A percentile compares a stretch with the other conserved stretches of the same genome.
Evolutionary conservation across 1,140 invertebrate genomes (phyloP).

Genomic region (Drosophila aff.): DNA sequence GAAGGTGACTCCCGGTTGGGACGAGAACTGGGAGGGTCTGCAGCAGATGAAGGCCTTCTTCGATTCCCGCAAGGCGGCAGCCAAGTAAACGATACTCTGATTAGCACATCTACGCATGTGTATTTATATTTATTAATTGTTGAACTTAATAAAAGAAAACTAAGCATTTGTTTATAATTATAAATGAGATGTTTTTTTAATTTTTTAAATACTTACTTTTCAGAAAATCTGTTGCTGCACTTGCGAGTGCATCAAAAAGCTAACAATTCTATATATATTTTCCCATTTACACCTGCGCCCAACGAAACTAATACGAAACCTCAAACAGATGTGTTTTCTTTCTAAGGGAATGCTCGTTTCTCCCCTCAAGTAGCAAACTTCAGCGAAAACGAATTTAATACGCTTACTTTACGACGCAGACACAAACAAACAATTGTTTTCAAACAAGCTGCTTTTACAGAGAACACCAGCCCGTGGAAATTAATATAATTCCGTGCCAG

Average conservation of each 20-base stretch:
- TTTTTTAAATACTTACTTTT: not conserved
- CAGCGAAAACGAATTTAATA: not conserved
- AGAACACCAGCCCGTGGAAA: slow-evolving; percentile 2
- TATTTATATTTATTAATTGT: not conserved
- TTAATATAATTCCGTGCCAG: not conserved
- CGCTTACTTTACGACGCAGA: not conserved
- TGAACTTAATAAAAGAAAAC: slow-evolving; percentile 13
- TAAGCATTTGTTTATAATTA: not conserved
- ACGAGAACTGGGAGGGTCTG: slow-evolving; percentile 29
- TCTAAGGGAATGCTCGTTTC: not conserved
- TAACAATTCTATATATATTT: not conserved
- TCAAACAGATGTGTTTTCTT: not conserved
- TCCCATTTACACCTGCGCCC: not conserved
- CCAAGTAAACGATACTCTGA: slow-evolving; percentile 3
- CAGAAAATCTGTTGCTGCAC: not conserved
- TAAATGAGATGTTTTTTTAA: not conserved
- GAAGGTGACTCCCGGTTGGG: slow-evolving; percentile 55
- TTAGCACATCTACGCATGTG: not conserved
- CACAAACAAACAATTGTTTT: not conserved
- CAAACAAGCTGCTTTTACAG: not conserved
- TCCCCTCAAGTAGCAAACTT: not conserved
- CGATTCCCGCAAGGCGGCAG: not conserved
- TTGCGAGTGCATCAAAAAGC: not conserved
- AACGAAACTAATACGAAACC: not conserved
- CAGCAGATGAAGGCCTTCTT: slow-evolving; percentile 5